Evolutionary conservation across 2,888 invertebrate genomes (phyloP), one percentile per base, ranked within the genome.

Genomic region (Amorpha juglandis): DNA sequence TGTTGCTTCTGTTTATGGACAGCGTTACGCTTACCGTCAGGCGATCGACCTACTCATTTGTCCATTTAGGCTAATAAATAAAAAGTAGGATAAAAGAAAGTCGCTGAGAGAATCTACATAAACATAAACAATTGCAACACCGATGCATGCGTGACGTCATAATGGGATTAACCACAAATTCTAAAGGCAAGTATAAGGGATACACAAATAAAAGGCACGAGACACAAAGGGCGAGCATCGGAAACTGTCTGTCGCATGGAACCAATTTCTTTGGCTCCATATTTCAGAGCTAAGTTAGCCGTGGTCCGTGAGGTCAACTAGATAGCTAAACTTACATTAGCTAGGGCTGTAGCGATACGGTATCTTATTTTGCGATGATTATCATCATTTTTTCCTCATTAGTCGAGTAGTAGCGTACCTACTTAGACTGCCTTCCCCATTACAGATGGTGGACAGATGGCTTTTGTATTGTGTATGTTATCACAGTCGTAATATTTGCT

Each of bases 251-350:
- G 58, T 42, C 58, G 58, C 55, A 21, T 27, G 19, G 35, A 70
- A 75, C 76, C 70, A 73, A 75, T 74, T 80, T 79, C 78, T 74
- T 74, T 69, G 73, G 68, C 69, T 75, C 78, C 77, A 83, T 84
- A 84, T 81, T 83, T 82, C 76, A 80, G 74, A 70, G 72, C 73
- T 74, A 72, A 75, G 80, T 79, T 78, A 81, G 78, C 81, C 82
- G 81, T 42, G 38, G 12, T 42, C 58, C 12, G 42, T 42, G 19
- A 58, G 58, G 58, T 58, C 58, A 58, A 16, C 38, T 11, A 58
- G 58, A 58, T 58, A 58, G 58, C 58, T 58, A 11, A 38, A 42
- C 42, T 58, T 38, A 58, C 19, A 58, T 38, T 16, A 50, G 7
- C 16, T 58, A 58, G 58, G 58, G 58, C 19, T 58, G 58, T 58